Base-by-base conservation (phyloP, 92 coral and sea anemone species). In the Epizoanthus stellaris region DNA sequence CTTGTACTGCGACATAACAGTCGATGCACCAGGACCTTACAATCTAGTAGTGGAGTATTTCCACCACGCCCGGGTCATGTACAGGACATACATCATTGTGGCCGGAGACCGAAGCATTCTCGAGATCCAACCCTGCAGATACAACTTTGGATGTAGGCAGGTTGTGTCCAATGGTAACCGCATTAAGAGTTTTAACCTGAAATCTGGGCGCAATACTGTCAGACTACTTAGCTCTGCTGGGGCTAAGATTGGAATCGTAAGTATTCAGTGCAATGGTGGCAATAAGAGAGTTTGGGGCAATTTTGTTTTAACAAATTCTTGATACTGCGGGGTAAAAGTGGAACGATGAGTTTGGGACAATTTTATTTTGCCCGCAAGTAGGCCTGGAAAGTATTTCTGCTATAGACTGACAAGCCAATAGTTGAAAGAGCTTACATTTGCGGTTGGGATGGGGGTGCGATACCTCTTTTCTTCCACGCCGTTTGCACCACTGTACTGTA, bases 61-160 rank as follows among this genome's bases (percentile, higher is more conserved):
- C 23, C 94, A 94, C 60, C 93, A 92, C 57, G 91, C 91, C 58
- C 69, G 90, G 70, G 68, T 68, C 43, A 77, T 82, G 17, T 88
- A 85, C 47, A 90, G 94, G 77, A 82, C 89, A 11, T 89, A 89
- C 67, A 87, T 92, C 6, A 56, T 73, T 45, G 89, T 90, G 57
- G 88, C 76, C 52, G 66, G 85, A 5, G 92, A 88, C 56, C 93
- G 77, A 9, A 96, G 98, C 6, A 80, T 70, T 54, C 54, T 94
- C 7, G 93, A 87, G 75, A 86, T 93, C 20, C 88, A 89, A 17
- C 98, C 98, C 10, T 96, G 98, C 59, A 75, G 65, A 63, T 96
- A 92, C 67, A 93, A 70, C 76, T 94, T 96, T 80, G 96, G 92
- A 11, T 94, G 98, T 84, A 91, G 93, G 49, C 95, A 94, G 93